Base-by-base conservation (phyloP, 1,140 invertebrate species). In the Zaprionus ornatus region DNA sequence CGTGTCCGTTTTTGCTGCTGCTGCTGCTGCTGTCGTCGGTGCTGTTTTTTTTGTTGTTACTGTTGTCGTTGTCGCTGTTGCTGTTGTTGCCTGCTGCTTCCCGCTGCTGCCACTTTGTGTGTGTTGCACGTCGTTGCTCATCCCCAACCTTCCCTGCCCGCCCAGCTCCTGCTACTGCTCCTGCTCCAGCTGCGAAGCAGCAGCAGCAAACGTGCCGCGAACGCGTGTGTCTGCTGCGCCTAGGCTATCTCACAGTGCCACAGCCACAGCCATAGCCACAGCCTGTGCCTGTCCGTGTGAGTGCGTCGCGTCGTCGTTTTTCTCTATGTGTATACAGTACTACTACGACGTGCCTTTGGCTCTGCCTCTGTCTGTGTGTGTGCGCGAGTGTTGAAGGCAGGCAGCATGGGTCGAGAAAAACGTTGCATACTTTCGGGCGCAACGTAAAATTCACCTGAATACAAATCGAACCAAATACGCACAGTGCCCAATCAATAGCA, bases 341-440 rank as follows among this genome's bases (percentile, higher is more conserved):
- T 23, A 23, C 45, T 19, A 61, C 19, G 17, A 21, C 7, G 15
- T 48, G 45, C 45, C 45, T 21, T 3, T 21, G 45, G 10, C 19
- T 50, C 17, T 48, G 17, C 0, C 42, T 21, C 9, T 21, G 40
- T 17, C 40, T 64, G 57, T 64, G 74, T 64, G 68, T 50, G 61
- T 71, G 63, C 54, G 64, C 73, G 74, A 75, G 71, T 68, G 52
- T 69, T 67, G 25, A 70, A 78, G 65, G 77, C 66, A 79, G 67
- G 77, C 66, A 79, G 67, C 68, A 79, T 86, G 82, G 82, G 74
- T 82, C 78, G 77, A 80, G 84, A 75, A 86, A 87, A 87, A 67
- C 71, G 79, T 80, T 85, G 77, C 83, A 83, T 80, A 88, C 69
- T 80, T 74, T 60, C 59, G 68, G 60, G 68, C 74, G 77, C 72